Evolutionary conservation across 2,797 vertebrate genomes (phyloP).

Genomic region (Sebastes taczanowskii): DNA sequence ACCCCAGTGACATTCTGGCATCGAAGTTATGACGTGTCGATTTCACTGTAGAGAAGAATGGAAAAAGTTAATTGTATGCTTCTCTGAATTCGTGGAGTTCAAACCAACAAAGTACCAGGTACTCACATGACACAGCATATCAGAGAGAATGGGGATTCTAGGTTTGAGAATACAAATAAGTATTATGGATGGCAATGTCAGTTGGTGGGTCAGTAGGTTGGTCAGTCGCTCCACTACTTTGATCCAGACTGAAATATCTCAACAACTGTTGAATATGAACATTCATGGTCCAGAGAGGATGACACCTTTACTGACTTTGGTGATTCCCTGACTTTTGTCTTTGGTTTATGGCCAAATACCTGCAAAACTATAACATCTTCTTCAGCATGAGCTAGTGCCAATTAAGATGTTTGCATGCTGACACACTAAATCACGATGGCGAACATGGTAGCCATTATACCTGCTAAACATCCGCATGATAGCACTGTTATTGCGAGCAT

Average conservation of each 20-base stretch:
- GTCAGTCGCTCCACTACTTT: background rate
- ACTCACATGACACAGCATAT: background rate
- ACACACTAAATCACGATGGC: background rate
- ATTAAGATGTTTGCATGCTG: no score
- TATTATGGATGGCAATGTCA: background rate
- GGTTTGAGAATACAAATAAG: background rate
- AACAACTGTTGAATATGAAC: no score
- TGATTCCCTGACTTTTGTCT: background rate
- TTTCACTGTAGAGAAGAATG: background rate
- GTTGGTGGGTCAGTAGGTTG: background rate
- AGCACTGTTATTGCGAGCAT: no score
- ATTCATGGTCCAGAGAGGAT: background rate
- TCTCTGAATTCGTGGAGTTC: background rate
- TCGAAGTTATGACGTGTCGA: background rate
- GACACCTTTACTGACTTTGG: background rate
- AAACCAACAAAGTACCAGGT: background rate
- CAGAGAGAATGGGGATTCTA: background rate
- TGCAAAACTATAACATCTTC: background rate
- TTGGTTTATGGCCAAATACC: background rate
- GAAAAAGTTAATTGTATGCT: background rate
- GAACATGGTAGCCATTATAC: no score
- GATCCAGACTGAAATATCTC: background rate
- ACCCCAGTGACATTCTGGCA: background rate
- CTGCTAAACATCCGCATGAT: no score
- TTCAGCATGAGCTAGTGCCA: no score